Conservation (phyloP, 1,140 invertebrate genomes). For the Daktulosphaira vitifoliae region DNA sequence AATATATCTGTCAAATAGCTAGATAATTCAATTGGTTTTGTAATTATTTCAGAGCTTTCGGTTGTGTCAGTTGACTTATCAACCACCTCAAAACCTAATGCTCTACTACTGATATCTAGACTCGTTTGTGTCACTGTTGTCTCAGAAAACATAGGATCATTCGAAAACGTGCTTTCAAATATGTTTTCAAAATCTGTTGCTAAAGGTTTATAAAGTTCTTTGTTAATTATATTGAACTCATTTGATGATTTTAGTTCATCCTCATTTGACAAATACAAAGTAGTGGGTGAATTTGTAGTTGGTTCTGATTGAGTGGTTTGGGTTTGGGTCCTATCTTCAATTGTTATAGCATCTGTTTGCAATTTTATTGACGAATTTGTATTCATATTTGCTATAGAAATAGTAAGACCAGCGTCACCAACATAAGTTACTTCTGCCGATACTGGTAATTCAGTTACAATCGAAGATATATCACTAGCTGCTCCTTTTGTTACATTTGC, state of each 20-base stretch:
- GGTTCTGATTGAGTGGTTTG: not conserved
- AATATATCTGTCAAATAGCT: too few relatives aligned
- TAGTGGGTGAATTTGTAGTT: not conserved
- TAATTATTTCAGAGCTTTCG: too few relatives aligned
- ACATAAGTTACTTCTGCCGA: slow-evolving; percentile 12
- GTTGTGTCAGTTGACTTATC: too few relatives aligned
- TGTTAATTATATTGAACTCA: not conserved
- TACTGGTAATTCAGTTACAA: not conserved
- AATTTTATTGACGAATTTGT: slow-evolving; percentile 14
- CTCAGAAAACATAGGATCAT: not conserved
- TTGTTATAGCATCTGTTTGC: not conserved
- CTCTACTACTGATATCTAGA: not conserved
- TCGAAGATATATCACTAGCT: not conserved
- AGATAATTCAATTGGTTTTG: too few relatives aligned
- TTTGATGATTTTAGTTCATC: not conserved
- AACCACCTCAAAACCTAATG: not conserved
- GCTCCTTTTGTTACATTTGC: slow-evolving; percentile 2
- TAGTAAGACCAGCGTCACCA: slow-evolving; percentile 5
- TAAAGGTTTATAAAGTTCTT: not conserved
- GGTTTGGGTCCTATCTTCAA: slow-evolving; percentile 6
- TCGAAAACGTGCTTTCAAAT: not conserved
- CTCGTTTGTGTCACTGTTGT: not conserved
- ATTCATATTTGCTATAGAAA: not conserved
- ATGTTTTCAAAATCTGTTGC: too few relatives aligned
- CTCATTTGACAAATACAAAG: not conserved